Conservation (phyloP, 2,888 invertebrate genomes). For the Drosophila pseudotalamancana region DNA sequence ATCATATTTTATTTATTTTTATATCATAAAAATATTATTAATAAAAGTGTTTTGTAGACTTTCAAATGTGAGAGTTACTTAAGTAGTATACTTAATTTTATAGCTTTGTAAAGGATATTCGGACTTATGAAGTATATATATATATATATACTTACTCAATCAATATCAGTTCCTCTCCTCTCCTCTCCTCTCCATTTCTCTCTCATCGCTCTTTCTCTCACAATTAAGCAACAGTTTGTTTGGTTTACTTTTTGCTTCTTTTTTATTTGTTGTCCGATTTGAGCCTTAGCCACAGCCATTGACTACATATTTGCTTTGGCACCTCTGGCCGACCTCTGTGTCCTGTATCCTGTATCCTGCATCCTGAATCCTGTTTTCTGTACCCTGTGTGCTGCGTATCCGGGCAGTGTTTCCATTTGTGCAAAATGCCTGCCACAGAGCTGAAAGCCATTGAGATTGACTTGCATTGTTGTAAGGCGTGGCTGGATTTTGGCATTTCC, state of each 20-base stretch:
- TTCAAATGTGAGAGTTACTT: too few relatives aligned
- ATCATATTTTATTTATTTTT: too few relatives aligned
- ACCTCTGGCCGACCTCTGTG: constrained; percentile 22
- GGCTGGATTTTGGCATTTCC: constrained; percentile 28
- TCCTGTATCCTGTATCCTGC: background rate
- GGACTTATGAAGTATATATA: too few relatives aligned
- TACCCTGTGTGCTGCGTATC: constrained; percentile 5
- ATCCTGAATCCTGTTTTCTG: too few relatives aligned
- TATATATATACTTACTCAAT: too few relatives aligned
- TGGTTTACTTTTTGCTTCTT: background rate
- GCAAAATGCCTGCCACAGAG: constrained; percentile 34
- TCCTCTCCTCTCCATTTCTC: too few relatives aligned
- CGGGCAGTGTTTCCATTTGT: constrained; percentile 24
- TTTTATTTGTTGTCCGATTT: constrained; percentile 6
- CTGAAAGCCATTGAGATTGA: constrained; percentile 26
- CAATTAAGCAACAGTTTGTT: background rate
- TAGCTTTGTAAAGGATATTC: too few relatives aligned
- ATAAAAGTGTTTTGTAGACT: too few relatives aligned
- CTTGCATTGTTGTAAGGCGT: constrained; percentile 31
- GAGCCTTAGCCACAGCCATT: constrained; percentile 18
- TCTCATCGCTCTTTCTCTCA: background rate
- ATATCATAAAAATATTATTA: too few relatives aligned
- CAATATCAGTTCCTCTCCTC: too few relatives aligned
- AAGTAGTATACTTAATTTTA: too few relatives aligned
- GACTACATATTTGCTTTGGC: constrained; percentile 50